Percentiles rank a stretch among this genome's conserved stretches.
Evolutionary conservation across 2,888 invertebrate species (phyloP).

Genomic region (Hypselothyrea guttata): DNA sequence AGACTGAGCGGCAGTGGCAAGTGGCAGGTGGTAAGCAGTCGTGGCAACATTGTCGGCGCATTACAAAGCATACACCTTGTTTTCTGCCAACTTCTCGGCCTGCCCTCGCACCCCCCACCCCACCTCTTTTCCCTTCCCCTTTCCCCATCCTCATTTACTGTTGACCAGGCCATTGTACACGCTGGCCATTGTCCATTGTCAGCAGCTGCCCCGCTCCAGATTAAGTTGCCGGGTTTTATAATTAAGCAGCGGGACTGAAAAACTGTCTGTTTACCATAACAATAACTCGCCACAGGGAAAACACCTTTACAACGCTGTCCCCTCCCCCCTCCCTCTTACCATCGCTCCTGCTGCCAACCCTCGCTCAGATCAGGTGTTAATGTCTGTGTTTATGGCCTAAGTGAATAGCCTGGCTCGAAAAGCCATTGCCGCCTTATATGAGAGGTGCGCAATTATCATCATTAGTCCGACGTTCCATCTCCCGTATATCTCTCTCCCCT

Average conservation of each 20-base stretch:
- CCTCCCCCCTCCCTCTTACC: neutral
- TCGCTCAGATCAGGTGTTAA: conserved; percentile 77
- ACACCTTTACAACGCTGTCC: conserved; percentile 60
- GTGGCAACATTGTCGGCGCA: conserved; percentile 13
- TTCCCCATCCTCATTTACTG: too few relatives aligned
- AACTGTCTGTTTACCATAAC: conserved; percentile 76
- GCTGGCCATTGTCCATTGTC: conserved; percentile 49
- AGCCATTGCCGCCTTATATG: conserved; percentile 1
- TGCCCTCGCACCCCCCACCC: neutral
- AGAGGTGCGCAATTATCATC: conserved; percentile 68
- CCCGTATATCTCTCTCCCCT: neutral
- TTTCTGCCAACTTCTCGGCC: conserved; percentile 2
- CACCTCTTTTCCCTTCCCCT: too few relatives aligned
- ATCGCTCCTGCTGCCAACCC: too few relatives aligned
- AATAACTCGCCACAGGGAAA: conserved; percentile 60
- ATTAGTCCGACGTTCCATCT: conserved; percentile 46
- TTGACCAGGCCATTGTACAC: conserved; percentile 14
- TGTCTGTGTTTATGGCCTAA: conserved; percentile 74
- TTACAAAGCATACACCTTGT: conserved; percentile 26
- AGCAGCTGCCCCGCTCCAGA: conserved; percentile 57
- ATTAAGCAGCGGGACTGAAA: conserved; percentile 56
- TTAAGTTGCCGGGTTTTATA: conserved; percentile 64
- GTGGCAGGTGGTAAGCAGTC: conserved; percentile 14
- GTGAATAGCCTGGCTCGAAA: conserved; percentile 46
- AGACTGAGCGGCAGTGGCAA: conserved; percentile 4